phyloP scores from a whole-genome alignment of 2,797 vertebrate genomes.

The Xiphophorus birchmanni region DNA sequence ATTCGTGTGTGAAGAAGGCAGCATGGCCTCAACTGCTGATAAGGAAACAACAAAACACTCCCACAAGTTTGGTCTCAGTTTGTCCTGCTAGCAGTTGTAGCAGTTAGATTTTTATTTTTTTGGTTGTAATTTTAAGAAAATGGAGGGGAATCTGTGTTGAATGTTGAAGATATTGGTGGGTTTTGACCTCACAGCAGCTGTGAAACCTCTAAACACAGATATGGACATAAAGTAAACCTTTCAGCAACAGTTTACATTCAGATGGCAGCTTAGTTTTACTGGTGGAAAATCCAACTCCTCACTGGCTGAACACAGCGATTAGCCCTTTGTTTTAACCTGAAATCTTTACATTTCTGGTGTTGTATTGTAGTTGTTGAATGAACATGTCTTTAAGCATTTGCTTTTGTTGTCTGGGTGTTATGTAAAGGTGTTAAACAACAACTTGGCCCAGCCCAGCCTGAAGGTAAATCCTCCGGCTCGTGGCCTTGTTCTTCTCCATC shows the following conservation, averaged over 20 bases:
- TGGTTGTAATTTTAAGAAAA: slow-evolving; percentile 12
- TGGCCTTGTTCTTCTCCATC: not conserved
- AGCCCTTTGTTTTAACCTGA: not conserved
- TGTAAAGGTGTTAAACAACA: not conserved
- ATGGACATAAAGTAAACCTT: not conserved
- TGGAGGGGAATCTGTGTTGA: not conserved
- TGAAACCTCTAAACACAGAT: not conserved
- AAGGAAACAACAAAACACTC: slow-evolving; percentile 19
- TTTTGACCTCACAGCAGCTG: slow-evolving; percentile 4
- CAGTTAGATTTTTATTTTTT: not conserved
- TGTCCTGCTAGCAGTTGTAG: not conserved
- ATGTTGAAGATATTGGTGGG: not conserved
- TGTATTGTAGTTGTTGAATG: no score
- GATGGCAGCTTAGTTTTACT: not conserved
- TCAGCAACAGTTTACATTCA: not conserved
- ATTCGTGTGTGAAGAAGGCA: slow-evolving; percentile 21
- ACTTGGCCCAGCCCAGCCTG: not conserved
- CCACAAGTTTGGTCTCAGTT: not conserved
- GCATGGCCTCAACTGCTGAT: slow-evolving; percentile 12
- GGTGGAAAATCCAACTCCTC: not conserved
- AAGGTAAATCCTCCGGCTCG: not conserved
- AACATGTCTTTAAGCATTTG: not conserved
- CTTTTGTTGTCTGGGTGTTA: not conserved
- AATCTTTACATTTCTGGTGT: not conserved
- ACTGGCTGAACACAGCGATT: not conserved